Percentiles rank a stretch among this genome's conserved stretches.
These are phyloP conservation scores for Sphyrna mokarran DNA, from an alignment of 2,113 vertebrate genomes.

Conservation along the genomic window DNA sequence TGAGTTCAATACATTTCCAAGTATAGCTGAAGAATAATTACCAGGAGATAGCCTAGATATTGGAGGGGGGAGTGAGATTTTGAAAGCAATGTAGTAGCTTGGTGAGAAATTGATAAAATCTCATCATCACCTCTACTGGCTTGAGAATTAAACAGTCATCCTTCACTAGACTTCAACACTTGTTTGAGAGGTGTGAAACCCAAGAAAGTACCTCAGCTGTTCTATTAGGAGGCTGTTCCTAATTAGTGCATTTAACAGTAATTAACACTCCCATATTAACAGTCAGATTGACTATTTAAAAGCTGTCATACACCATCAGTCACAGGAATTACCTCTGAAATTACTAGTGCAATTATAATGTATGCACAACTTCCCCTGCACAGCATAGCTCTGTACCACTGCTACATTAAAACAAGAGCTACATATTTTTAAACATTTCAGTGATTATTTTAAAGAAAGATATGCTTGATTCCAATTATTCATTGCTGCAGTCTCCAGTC, in stretches of 20 bases:
- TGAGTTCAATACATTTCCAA: background rate
- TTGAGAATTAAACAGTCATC: slow-evolving; percentile 13
- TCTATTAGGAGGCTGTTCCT: slow-evolving; percentile 21
- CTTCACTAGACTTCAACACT: background rate
- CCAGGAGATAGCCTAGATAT: background rate
- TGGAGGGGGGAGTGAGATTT: background rate
- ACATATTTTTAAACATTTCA: background rate
- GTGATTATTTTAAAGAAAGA: background rate
- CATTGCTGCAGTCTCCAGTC: background rate
- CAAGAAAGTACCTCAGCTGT: slow-evolving; percentile 31
- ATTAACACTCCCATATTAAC: slow-evolving; percentile 30
- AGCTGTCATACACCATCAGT: slow-evolving; percentile 25
- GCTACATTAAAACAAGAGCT: background rate
- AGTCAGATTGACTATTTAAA: slow-evolving; percentile 31
- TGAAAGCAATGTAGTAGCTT: background rate
- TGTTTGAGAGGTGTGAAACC: background rate
- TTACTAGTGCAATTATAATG: background rate
- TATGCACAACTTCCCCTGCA: background rate
- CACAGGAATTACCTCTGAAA: slow-evolving; percentile 13
- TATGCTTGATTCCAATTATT: background rate
- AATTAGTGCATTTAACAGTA: slow-evolving; percentile 27
- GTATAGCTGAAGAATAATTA: slow-evolving; percentile 16
- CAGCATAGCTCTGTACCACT: background rate
- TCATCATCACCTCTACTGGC: background rate
- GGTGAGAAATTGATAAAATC: background rate